phyloP scores from a whole-genome alignment of 2,888 invertebrate species.

The Leptinotarsa juncta region DNA sequence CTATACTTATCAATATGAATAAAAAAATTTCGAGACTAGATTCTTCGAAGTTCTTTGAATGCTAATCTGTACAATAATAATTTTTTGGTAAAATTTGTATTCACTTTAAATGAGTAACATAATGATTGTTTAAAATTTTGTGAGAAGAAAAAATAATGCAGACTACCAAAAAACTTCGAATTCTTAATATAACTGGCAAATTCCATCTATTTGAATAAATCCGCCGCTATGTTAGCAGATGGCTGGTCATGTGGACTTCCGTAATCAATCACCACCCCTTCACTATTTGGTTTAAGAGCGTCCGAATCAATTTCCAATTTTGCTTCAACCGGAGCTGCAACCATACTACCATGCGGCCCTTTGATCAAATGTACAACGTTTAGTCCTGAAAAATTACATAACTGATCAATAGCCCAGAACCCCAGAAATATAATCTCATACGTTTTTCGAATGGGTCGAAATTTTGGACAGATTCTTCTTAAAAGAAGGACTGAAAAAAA shows the following conservation, averaged over 20 bases:
- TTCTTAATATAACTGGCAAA: not conserved
- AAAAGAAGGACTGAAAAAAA: too few species aligned
- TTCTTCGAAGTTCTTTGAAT: conserved; percentile 34
- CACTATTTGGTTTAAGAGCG: conserved; percentile 71
- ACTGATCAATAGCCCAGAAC: not conserved
- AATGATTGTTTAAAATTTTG: too few species aligned
- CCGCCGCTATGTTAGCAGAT: conserved; percentile 31
- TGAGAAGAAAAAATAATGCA: conserved; percentile 18
- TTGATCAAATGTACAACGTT: conserved; percentile 65
- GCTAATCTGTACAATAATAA: conserved; percentile 32
- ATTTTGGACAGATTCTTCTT: conserved; percentile 1
- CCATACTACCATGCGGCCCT: conserved; percentile 71
- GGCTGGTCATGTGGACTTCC: conserved; percentile 50
- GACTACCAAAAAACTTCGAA: conserved; percentile 14
- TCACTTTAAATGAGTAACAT: not conserved
- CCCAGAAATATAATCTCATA: not conserved
- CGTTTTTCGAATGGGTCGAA: not conserved
- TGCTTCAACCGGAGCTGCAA: conserved; percentile 68
- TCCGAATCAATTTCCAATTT: conserved; percentile 72
- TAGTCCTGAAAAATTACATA: conserved; percentile 43
- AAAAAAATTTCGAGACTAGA: conserved; percentile 41
- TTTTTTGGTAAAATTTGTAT: not conserved
- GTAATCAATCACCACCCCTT: conserved; percentile 72
- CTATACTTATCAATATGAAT: conserved; percentile 5
- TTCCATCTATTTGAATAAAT: conserved; percentile 37